phyloP scores from a whole-genome alignment of 2,797 vertebrate species.

The Prunella strophiata region DNA sequence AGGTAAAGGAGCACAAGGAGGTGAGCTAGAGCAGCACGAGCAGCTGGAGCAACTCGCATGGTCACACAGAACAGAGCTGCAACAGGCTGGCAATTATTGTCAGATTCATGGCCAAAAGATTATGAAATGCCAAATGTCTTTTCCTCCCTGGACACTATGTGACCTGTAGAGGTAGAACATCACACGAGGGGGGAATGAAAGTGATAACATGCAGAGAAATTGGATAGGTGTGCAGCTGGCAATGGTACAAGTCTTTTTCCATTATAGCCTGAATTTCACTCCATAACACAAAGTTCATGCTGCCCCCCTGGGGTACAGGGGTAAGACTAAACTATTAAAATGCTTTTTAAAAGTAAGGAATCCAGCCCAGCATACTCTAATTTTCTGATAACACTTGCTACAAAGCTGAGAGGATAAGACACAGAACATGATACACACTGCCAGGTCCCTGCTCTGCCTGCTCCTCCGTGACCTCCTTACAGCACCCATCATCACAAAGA shows the following conservation, averaged over 20 bases:
- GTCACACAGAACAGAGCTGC: background rate
- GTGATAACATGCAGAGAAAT: rapidly evolving
- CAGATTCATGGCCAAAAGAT: background rate
- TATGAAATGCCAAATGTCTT: background rate
- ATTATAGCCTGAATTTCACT: background rate
- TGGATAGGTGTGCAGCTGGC: background rate
- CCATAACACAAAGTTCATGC: background rate
- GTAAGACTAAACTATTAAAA: rapidly evolving
- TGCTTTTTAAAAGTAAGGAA: rapidly evolving
- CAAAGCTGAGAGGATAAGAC: background rate
- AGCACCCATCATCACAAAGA: too few species aligned
- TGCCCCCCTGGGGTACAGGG: rapidly evolving
- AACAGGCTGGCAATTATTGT: background rate
- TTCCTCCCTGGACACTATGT: background rate
- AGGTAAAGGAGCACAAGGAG: background rate
- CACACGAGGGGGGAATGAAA: background rate
- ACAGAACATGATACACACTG: background rate
- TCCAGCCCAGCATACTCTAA: background rate
- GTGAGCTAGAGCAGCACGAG: background rate
- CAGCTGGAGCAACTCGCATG: background rate
- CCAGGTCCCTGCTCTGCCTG: rapidly evolving
- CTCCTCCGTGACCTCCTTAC: background rate
- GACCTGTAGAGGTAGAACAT: background rate
- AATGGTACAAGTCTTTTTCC: rapidly evolving
- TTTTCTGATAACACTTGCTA: background rate